These are phyloP conservation scores for Caenorhabditis virilis DNA, from an alignment of 2,888 invertebrate genomes.

Conservation along the genomic window DNA sequence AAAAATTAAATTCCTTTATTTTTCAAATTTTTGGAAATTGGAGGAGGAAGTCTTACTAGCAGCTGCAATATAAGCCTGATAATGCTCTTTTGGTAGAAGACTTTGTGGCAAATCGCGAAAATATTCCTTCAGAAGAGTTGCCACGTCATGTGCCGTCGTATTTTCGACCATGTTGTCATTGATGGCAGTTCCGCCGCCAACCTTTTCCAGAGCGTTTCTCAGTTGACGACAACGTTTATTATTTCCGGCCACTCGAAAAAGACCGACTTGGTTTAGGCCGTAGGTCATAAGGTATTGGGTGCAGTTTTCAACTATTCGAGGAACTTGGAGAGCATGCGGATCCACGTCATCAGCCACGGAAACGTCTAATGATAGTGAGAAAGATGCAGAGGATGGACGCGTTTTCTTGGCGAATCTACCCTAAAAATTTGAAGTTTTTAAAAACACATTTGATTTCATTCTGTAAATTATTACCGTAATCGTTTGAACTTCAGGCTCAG, in stretches of 20 bases:
- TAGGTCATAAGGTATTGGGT: constrained; percentile 70
- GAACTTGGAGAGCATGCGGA: constrained; percentile 68
- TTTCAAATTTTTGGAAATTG: not conserved
- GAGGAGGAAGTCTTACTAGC: constrained; percentile 78
- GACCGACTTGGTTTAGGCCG: constrained; percentile 80
- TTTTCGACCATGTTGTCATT: constrained; percentile 74
- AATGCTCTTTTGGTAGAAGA: constrained; percentile 84
- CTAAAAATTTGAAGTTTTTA: constrained; percentile 2
- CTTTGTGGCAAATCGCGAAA: constrained; percentile 90
- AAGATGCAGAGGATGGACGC: constrained; percentile 40
- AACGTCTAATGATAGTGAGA: constrained; percentile 41
- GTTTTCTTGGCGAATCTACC: constrained; percentile 47
- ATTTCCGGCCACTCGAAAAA: constrained; percentile 89
- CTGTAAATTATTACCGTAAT: constrained; percentile 10
- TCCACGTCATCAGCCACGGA: constrained; percentile 36
- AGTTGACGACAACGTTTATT: constrained; percentile 90
- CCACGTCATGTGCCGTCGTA: constrained; percentile 86
- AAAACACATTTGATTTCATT: not conserved
- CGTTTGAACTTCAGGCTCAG: constrained; percentile 23
- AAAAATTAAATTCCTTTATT: not conserved
- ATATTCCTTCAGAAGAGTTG: constrained; percentile 88
- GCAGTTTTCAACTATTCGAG: constrained; percentile 69
- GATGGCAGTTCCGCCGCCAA: constrained; percentile 39
- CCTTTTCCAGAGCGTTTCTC: constrained; percentile 50
- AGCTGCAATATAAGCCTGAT: constrained; percentile 86